phyloP scores from a whole-genome alignment of 2,113 vertebrate genomes.

The Circaetus cinerascens region DNA sequence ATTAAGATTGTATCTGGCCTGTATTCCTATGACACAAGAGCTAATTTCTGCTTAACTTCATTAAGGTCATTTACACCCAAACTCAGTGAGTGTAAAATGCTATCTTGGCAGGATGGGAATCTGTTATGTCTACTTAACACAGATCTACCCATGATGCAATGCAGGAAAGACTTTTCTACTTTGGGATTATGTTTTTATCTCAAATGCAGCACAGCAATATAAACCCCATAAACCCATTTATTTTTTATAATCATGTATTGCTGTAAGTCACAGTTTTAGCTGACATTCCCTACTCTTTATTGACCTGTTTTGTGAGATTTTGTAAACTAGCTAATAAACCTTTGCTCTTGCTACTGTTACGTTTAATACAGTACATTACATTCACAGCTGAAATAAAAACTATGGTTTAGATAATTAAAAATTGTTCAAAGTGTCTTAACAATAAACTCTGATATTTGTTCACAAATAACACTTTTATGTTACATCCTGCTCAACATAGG shows the following conservation, averaged over 20 bases:
- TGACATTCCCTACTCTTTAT: conserved; percentile 21
- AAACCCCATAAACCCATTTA: conserved; percentile 34
- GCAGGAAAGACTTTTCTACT: neutral
- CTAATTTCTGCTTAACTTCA: neutral
- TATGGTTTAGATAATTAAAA: conserved; percentile 21
- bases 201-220: conserved; percentile 27
- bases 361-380: neutral
- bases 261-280: conserved; percentile 45
- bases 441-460: neutral
- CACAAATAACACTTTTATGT: neutral
- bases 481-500: neutral
- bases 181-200: conserved; percentile 46
- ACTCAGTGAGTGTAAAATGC: neutral
- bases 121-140: neutral
- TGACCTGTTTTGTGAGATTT: conserved; percentile 48
- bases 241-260: conserved; percentile 41
- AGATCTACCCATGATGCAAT: neutral
- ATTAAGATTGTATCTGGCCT: neutral
- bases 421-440: neutral
- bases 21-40: neutral
- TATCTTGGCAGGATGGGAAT: neutral
- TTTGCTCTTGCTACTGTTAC: conserved; percentile 6
- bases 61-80: neutral
- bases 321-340: conserved; percentile 46
- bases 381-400: conserved; percentile 2